Conservation (phyloP, 2,113 vertebrate genomes). For the Ciconia maguari region DNA sequence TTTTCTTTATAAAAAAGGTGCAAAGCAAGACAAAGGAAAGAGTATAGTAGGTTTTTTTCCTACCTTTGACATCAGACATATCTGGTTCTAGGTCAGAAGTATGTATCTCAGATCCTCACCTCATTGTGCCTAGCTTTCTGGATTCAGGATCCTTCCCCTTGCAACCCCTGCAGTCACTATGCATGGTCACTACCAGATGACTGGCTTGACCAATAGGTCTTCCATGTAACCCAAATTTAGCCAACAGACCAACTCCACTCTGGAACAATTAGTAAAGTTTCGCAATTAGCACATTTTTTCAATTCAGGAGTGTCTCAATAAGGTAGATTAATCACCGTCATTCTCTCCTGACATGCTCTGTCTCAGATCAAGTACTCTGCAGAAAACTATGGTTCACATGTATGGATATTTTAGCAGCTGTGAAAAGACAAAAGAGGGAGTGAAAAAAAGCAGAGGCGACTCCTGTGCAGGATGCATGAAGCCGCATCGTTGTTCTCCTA, state of each 20-base stretch:
- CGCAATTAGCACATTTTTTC: background rate
- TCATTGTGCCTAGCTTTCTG: background rate
- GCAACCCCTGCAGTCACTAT: background rate
- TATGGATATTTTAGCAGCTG: background rate
- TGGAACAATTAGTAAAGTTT: background rate
- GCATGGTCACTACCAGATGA: background rate
- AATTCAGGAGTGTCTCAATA: background rate
- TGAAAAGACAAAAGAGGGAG: background rate
- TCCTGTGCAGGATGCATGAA: background rate
- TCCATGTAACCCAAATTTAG: background rate
- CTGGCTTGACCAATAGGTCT: background rate
- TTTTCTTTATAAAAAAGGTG: background rate
- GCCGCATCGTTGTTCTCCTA: background rate
- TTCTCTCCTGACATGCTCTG: background rate
- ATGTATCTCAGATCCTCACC: background rate
- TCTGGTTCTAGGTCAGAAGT: background rate
- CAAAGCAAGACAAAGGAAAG: background rate
- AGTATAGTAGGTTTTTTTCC: rapidly evolving
- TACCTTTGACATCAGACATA: background rate
- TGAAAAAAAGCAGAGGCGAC: background rate
- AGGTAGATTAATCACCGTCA: rapidly evolving
- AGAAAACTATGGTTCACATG: rapidly evolving
- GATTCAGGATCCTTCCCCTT: background rate
- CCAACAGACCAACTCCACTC: background rate
- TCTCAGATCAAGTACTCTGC: background rate